These are phyloP conservation scores for Metridium senile DNA, from an alignment of 92 coral and sea anemone genomes.

Conservation along the genomic window DNA sequence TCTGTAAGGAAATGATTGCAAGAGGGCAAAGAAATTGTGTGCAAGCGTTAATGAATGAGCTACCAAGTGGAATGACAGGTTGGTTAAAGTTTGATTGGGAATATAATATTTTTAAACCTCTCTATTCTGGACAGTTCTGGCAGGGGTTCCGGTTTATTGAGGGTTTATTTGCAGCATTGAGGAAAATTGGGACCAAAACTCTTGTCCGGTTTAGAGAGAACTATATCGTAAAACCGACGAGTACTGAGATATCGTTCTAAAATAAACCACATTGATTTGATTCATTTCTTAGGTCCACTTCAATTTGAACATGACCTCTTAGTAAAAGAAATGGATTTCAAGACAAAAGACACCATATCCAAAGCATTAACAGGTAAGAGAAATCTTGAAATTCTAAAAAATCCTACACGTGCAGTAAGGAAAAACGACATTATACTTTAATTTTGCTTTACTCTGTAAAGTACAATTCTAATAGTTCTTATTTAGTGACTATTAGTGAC, in stretches of 20 bases:
- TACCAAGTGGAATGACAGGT: constrained; percentile 47
- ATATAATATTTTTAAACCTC: too few relatives aligned
- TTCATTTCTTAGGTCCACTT: neutral
- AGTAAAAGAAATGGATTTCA: neutral
- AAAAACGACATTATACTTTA: too few relatives aligned
- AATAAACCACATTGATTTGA: too few relatives aligned
- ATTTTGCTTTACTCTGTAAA: neutral
- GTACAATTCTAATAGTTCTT: too few relatives aligned
- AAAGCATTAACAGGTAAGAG: constrained; percentile 5
- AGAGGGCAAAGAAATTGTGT: neutral
- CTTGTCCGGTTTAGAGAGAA: neutral
- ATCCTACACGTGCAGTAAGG: too few relatives aligned
- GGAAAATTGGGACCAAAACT: neutral
- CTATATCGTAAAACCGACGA: neutral
- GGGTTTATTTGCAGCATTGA: neutral
- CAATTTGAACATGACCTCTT: neutral
- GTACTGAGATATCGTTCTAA: neutral
- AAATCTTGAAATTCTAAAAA: too few relatives aligned
- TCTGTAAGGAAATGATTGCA: neutral
- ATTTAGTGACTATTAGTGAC: too few relatives aligned
- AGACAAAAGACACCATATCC: neutral
- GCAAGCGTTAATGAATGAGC: neutral
- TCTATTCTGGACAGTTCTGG: neutral
- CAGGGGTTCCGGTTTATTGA: neutral
- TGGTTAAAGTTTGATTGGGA: neutral